Evolutionary conservation across 2,113 vertebrate species (phyloP), one percentile per base, ranked within the genome.

Genomic region (Hemiprocne comata): DNA sequence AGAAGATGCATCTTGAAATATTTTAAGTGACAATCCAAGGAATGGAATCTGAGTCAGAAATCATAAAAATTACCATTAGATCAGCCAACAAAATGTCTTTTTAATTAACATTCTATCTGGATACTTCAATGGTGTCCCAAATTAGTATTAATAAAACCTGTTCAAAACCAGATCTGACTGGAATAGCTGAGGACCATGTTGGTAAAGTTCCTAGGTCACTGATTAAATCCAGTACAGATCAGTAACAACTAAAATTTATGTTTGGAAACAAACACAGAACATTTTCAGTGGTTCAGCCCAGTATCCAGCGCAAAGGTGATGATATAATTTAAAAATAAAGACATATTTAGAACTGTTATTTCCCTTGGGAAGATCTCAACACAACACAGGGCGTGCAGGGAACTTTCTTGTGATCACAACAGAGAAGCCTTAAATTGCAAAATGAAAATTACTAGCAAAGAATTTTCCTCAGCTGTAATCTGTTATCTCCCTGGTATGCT

Each of bases 151-250:
- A 89, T 81, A 92, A 94, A 95, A 86, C 46, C 82, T 74, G 48
- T 73, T 76, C 69, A 84, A 95, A 93, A 87, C 54, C 74, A 91
- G 93, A 94, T 89, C 57, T 80, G 87, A 11, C 70, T 93, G 69
- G 85, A 95, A 79, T 23, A 76, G 21, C 24, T 80, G 57, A 81
- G 33, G 8, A 87, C 17, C 13, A n/a, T 86, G 19, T 80, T 97
- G 86, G 92, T 89, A 86, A 92, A 85, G 11, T 87, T 95, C 48
- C 66, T 91, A 67, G 82, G 79, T 81, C 81, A 66, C 55, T 97
- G 78, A 92, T 90, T 94, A 95, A 95, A 93, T 89, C 90, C 90
- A 91, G 90, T 94, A 51, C 92, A 87, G 53, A 83, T 73, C 78
- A 79, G 75, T 77, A 80, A 88, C 0, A 0, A 60, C 54, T 80